phyloP scores from a whole-genome alignment of 2,113 vertebrate genomes.

The Isichthys henryi region DNA sequence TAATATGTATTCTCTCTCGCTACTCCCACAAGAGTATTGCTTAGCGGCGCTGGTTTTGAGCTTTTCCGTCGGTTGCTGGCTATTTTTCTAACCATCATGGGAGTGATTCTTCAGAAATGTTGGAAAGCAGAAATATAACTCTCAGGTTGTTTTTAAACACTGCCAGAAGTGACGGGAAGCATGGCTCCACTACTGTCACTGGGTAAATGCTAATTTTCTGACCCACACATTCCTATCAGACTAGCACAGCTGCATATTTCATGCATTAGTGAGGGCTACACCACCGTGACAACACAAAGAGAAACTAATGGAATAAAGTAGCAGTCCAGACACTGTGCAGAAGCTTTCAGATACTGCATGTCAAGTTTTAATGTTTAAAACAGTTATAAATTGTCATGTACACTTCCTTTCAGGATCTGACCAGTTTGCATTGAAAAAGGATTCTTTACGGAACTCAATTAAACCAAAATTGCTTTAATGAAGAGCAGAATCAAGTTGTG shows the following conservation, averaged over 20 bases:
- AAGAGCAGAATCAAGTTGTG: constrained; percentile 41
- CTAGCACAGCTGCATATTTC: neutral
- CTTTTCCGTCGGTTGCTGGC: neutral
- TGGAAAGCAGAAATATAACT: neutral
- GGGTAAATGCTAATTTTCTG: neutral
- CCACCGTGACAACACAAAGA: neutral
- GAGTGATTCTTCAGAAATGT: neutral
- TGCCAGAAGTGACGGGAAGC: neutral
- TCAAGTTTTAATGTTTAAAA: neutral
- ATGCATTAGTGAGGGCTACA: neutral
- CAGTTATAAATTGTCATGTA: constrained; percentile 11
- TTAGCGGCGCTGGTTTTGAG: neutral
- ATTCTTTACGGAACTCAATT: constrained; percentile 40
- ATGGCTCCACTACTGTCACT: neutral
- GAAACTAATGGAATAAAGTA: neutral
- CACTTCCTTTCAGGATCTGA: constrained; percentile 6
- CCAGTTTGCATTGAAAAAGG: neutral
- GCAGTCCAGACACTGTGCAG: neutral
- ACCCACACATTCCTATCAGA: neutral
- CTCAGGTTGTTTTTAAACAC: neutral
- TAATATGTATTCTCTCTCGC: too few relatives aligned
- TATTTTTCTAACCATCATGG: neutral
- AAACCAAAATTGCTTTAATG: constrained; percentile 45
- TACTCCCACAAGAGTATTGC: neutral
- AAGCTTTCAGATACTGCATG: constrained; percentile 1